phyloP scores from a whole-genome alignment of 2,888 invertebrate genomes.

The Sinotaia quadrata region DNA sequence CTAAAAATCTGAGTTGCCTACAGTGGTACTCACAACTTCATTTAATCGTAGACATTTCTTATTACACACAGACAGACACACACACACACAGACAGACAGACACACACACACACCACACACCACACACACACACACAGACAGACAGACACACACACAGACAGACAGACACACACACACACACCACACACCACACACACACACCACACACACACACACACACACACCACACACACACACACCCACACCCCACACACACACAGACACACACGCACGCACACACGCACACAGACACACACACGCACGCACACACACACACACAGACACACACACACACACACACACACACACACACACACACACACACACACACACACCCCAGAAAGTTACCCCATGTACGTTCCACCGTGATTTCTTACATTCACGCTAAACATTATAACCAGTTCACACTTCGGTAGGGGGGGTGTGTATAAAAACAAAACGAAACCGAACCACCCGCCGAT shows the following conservation, averaged over 20 bases:
- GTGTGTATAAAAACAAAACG: too few relatives aligned
- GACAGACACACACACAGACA: background rate
- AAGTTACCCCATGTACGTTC: too few relatives aligned
- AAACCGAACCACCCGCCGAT: too few relatives aligned
- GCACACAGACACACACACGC: background rate
- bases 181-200: background rate
- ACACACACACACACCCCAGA: background rate
- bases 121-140: background rate
- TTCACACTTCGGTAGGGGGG: too few relatives aligned
- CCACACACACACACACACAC: background rate
- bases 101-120: background rate
- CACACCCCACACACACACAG: background rate
- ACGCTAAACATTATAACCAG: too few relatives aligned
- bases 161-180: background rate
- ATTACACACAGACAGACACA: background rate
- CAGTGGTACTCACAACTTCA: background rate
- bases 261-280: background rate
- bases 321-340: background rate
- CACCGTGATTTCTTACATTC: too few relatives aligned
- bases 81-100: background rate
- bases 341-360: background rate
- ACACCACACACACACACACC: background rate
- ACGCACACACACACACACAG: background rate
- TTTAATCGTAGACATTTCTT: background rate
- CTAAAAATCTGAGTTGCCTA: background rate